Evolutionary conservation across 2,113 vertebrate genomes (phyloP).

Genomic region (Oceanites oceanicus): DNA sequence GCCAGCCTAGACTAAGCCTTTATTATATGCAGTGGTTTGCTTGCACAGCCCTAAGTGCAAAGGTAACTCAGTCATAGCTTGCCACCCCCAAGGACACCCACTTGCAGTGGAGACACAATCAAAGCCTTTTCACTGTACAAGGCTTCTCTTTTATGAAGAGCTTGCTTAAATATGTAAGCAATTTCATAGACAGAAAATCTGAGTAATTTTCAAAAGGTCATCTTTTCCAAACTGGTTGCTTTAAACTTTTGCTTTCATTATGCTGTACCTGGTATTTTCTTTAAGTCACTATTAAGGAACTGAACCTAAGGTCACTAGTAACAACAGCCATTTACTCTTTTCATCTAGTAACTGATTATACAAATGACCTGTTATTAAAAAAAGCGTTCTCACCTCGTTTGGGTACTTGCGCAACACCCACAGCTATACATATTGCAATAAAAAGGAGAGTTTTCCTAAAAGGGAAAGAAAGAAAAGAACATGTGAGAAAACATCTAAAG

Average conservation of each 20-base stretch:
- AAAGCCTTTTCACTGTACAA: slow-evolving; percentile 74
- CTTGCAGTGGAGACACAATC: slow-evolving; percentile 75
- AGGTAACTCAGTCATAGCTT: slow-evolving; percentile 70
- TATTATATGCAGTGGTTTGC: slow-evolving; percentile 36
- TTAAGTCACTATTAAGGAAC: not conserved
- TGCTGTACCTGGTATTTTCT: slow-evolving; percentile 34
- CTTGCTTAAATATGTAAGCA: slow-evolving; percentile 77
- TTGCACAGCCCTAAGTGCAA: slow-evolving; percentile 67
- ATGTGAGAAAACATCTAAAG: not conserved
- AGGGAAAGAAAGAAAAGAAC: not conserved
- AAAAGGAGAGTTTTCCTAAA: slow-evolving; percentile 88
- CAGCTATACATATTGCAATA: slow-evolving; percentile 86
- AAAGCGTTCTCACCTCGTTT: slow-evolving; percentile 75
- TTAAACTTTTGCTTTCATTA: slow-evolving; percentile 50
- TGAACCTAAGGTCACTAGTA: not conserved
- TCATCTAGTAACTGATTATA: not conserved
- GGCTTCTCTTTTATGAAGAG: slow-evolving; percentile 70
- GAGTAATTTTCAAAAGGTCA: slow-evolving; percentile 78
- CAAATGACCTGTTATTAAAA: not conserved
- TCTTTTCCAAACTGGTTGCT: slow-evolving; percentile 64
- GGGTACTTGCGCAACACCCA: slow-evolving; percentile 78
- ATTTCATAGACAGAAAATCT: slow-evolving; percentile 74
- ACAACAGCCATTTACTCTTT: not conserved
- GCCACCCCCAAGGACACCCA: slow-evolving; percentile 78
- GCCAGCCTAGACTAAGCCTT: slow-evolving; percentile 56